phyloP scores from a whole-genome alignment of 2,113 vertebrate species.

The Perca fluviatilis region DNA sequence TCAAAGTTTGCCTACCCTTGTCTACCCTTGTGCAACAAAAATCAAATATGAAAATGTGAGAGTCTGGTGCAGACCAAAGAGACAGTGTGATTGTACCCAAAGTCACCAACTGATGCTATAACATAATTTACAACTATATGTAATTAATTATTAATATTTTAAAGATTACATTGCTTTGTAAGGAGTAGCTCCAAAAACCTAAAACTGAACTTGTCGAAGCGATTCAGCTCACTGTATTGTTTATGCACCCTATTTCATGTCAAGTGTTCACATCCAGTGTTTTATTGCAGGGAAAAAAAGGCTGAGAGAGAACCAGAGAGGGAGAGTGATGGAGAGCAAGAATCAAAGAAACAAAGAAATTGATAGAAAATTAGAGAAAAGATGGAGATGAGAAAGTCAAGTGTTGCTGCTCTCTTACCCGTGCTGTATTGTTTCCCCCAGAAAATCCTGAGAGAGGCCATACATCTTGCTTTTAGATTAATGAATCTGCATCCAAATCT shows the following conservation, averaged over 20 bases:
- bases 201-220: constrained; percentile 7
- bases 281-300: background rate
- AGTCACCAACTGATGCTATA: background rate
- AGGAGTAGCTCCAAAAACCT: background rate
- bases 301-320: background rate
- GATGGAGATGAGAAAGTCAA: constrained; percentile 9
- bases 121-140: background rate
- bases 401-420: constrained; percentile 18
- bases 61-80: background rate
- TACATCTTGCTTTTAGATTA: constrained; percentile 56
- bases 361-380: constrained; percentile 5
- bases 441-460: constrained; percentile 37
- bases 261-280: constrained; percentile 5
- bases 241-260: background rate
- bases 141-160: background rate
- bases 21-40: background rate
- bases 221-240: background rate
- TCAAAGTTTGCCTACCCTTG: background rate
- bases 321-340: background rate
- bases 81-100: background rate
- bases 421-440: constrained; percentile 18
- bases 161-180: background rate
- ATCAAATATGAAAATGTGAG: background rate
- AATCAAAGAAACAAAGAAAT: constrained; percentile 30
- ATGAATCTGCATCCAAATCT: constrained; percentile 58